Evolutionary conservation across 2,113 vertebrate genomes (phyloP).

Genomic region (Clarias macrocephalus): DNA sequence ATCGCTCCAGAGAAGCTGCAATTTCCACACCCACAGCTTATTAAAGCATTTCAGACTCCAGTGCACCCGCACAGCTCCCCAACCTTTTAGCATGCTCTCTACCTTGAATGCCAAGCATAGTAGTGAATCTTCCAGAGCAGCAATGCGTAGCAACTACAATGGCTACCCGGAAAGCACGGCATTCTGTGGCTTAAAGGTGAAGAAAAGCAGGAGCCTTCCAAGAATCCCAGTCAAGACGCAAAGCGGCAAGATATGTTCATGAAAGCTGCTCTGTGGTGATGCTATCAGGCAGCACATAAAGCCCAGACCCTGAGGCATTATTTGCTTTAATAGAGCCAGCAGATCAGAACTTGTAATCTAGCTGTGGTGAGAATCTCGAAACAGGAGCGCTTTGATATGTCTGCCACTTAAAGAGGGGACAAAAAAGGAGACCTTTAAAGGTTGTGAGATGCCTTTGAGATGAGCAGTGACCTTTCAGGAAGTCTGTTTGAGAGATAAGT

Average conservation of each 20-base stretch:
- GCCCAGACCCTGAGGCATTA: constrained; percentile 37
- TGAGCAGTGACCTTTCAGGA: constrained; percentile 73
- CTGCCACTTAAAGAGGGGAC: constrained; percentile 64
- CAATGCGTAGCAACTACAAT: constrained; percentile 61
- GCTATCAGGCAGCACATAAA: constrained; percentile 34
- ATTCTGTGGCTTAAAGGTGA: constrained; percentile 36
- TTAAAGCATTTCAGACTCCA: constrained; percentile 74
- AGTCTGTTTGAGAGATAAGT: constrained; percentile 48
- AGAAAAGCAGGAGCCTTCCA: constrained; percentile 28
- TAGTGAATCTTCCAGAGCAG: constrained; percentile 67
- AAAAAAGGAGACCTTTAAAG: constrained; percentile 76
- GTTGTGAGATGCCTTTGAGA: constrained; percentile 68
- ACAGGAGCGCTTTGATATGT: constrained; percentile 54
- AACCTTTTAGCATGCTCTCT: constrained; percentile 66
- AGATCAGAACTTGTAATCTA: constrained; percentile 64
- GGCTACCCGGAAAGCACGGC: constrained; percentile 55
- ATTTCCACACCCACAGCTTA: constrained; percentile 63
- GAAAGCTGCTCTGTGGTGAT: constrained; percentile 37
- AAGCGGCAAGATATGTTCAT: constrained; percentile 36
- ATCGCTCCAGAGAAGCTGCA: constrained; percentile 36
- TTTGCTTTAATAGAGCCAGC: constrained; percentile 40
- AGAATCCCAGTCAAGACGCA: constrained; percentile 34
- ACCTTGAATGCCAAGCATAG: constrained; percentile 72
- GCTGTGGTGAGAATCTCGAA: constrained; percentile 48
- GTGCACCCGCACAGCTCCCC: constrained; percentile 56